These are phyloP conservation scores for Synergus gifuensis DNA, from an alignment of 2,888 invertebrate species.

Conservation along the genomic window DNA sequence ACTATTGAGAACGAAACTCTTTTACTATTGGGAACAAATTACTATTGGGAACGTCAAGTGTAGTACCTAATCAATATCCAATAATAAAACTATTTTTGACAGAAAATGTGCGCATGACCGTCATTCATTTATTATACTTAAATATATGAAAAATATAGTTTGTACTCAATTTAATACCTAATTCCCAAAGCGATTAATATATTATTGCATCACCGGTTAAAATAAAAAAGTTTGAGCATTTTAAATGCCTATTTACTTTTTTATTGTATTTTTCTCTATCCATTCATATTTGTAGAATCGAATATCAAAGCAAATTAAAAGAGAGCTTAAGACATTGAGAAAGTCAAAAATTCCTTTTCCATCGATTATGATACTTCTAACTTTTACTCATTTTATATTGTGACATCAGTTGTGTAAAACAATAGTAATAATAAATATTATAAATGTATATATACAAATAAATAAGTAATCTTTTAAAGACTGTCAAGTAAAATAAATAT, in stretches of 20 bases:
- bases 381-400: neutral
- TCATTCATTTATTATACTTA: neutral
- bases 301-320: slow-evolving; percentile 13
- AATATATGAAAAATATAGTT: slow-evolving; percentile 7
- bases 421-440: neutral
- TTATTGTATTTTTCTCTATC: neutral
- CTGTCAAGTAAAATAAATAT: neutral
- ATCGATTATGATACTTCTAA: neutral
- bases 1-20: no score
- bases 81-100: neutral
- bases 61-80: neutral
- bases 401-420: neutral
- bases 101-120: neutral
- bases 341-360: neutral
- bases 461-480: neutral
- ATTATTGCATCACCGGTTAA: slow-evolving; percentile 3
- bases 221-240: slow-evolving; percentile 18
- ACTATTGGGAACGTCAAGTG: no score
- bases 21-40: no score
- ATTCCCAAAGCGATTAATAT: slow-evolving; percentile 13
- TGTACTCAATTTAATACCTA: slow-evolving; percentile 27
- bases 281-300: neutral
- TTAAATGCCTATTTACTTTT: neutral
- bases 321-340: neutral
- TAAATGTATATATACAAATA: neutral